Conservation (phyloP, 1,140 invertebrate species). For the Saccostrea cuccullata region DNA sequence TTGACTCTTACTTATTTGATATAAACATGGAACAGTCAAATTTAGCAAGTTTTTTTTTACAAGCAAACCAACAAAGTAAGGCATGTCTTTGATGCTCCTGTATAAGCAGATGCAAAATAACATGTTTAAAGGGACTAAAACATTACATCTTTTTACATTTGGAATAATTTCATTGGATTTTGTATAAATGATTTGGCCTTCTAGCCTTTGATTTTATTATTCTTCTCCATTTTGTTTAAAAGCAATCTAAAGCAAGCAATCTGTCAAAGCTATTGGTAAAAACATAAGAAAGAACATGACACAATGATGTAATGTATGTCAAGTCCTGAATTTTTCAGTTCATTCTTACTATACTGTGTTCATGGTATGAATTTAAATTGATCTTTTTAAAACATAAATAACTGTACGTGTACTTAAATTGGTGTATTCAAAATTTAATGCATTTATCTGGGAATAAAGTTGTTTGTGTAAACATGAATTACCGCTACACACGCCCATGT, state of each 20-base stretch:
- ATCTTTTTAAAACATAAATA: background rate
- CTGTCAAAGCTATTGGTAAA: background rate
- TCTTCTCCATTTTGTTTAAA: background rate
- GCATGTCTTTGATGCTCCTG: background rate
- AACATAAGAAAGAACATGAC: background rate
- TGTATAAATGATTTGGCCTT: background rate
- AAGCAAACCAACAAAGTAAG: too few species aligned
- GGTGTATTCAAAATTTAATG: too few species aligned
- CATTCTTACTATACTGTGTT: background rate
- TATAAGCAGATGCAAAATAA: background rate
- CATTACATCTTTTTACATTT: background rate
- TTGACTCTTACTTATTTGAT: background rate
- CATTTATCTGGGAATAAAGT: too few species aligned
- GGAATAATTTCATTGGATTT: background rate
- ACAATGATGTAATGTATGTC: background rate
- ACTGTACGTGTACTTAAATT: too few species aligned
- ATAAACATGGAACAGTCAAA: background rate
- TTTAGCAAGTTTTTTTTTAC: background rate
- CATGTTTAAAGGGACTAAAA: background rate
- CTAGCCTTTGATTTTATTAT: background rate
- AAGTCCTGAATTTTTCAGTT: conserved; percentile 9
- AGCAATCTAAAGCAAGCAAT: conserved; percentile 5
- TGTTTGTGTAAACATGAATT: too few species aligned
- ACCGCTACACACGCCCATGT: too few species aligned
- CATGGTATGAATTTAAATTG: background rate